Conservation (phyloP, 2,113 vertebrate genomes). For the Actinemys pallida region DNA sequence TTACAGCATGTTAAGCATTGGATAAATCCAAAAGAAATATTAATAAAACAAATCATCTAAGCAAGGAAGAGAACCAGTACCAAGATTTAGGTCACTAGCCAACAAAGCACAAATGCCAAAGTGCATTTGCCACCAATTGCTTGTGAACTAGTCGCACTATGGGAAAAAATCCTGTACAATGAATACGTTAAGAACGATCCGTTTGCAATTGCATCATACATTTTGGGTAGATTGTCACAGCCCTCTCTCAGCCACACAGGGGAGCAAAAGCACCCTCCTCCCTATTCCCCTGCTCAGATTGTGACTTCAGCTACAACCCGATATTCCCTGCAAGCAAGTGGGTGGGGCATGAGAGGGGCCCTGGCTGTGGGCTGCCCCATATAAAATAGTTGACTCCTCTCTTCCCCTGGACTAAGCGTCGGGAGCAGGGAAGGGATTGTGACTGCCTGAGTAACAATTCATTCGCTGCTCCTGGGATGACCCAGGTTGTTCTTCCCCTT, state of each 20-base stretch:
- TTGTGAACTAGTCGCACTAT: background rate
- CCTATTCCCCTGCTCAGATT: background rate
- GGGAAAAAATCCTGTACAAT: background rate
- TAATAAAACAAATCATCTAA: constrained; percentile 58
- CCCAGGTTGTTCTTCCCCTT: background rate
- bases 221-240: background rate
- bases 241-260: background rate
- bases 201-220: background rate
- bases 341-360: background rate
- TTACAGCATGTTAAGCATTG: constrained; percentile 57
- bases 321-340: background rate
- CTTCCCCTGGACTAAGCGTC: background rate
- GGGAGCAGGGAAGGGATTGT: background rate
- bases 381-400: background rate
- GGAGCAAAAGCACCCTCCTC: background rate
- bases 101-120: rapidly evolving
- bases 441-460: background rate
- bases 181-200: background rate
- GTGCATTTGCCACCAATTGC: background rate
- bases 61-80: constrained; percentile 17
- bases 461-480: background rate
- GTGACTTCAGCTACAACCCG: background rate
- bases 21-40: constrained; percentile 72
- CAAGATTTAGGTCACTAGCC: constrained; percentile 8
- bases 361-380: background rate